phyloP scores from a whole-genome alignment of 2,888 invertebrate genomes.

The Nomada fabriciana region DNA sequence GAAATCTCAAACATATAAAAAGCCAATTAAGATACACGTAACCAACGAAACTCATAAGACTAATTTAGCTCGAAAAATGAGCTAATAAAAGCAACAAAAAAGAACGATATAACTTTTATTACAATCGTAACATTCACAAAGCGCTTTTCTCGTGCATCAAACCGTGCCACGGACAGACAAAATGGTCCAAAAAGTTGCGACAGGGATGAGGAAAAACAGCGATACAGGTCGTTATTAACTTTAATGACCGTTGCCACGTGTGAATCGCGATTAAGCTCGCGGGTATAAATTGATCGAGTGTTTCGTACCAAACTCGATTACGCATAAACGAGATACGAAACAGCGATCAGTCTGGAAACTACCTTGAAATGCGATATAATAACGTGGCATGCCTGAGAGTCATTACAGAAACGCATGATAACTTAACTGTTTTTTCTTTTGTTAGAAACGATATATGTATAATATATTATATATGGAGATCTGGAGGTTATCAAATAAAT shows the following conservation, averaged over 20 bases:
- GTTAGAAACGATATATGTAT: neutral
- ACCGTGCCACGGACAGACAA: neutral
- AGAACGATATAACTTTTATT: slow-evolving; percentile 5
- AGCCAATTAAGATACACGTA: too few species aligned
- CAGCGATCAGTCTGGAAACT: slow-evolving; percentile 25
- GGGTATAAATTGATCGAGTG: slow-evolving; percentile 43
- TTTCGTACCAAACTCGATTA: slow-evolving; percentile 36
- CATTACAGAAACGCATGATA: slow-evolving; percentile 40
- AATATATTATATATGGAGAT: too few species aligned
- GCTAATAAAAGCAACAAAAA: neutral
- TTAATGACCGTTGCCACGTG: slow-evolving; percentile 47
- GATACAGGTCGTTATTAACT: slow-evolving; percentile 45
- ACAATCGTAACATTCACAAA: slow-evolving; percentile 9
- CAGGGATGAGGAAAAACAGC: slow-evolving; percentile 16
- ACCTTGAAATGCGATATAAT: slow-evolving; percentile 37
- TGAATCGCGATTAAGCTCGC: slow-evolving; percentile 52
- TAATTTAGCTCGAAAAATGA: neutral
- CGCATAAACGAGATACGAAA: slow-evolving; percentile 42
- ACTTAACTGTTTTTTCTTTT: slow-evolving; percentile 5
- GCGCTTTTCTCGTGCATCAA: neutral
- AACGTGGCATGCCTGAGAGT: slow-evolving; percentile 44
- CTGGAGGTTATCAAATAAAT: neutral
- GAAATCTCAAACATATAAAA: too few species aligned
- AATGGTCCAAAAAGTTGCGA: slow-evolving; percentile 13
- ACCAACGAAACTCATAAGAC: neutral